Evolutionary conservation across 2,113 vertebrate species (phyloP), one percentile per base, ranked within the genome.

Genomic region (Serilophus lunatus): DNA sequence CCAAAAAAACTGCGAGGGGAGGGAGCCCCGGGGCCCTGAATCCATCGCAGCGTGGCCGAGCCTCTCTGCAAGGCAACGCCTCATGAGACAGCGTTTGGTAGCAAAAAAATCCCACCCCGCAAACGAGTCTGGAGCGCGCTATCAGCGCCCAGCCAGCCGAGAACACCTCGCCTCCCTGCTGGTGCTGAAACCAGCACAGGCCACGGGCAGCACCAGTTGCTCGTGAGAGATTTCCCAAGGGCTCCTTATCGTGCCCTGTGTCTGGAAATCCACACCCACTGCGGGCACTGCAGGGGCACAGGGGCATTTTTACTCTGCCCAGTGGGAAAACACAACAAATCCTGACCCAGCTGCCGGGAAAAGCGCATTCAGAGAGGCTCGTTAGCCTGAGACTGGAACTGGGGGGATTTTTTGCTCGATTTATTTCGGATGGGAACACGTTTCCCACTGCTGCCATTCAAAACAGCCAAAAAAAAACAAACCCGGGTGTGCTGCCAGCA

Each of bases 401-500:
- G 19, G 7, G 56, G 64, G 13, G 4, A 5, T 9, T 18, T 60
- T n/a, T 22, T 19, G 14, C 38, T 59, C 6, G 1, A 5, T 89
- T 84, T 71, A 1, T 59, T 75, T 35, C 29, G 50, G 68, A 44
- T 31, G 15, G 23, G 54, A 54, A 4, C 38, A 6, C 23, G 0
- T 60, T 63, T 84, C 44, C 29, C 35, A 44, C 33, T 29, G 33
- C 1, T 0, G 2, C 8, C 44, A 8, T 28, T 51, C 24, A 9
- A 33, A 82, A 33, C 2, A 40, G 17, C 18, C 29, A 5, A 7
- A 4, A 11, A 20, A n/a, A n/a, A n/a, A n/a, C n/a, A n/a, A 5
- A 1, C 2, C 19, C 25, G 3, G 12, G 18, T 0, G 11, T 0
- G 35, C 13, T 13, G 31, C 7, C n/a, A 17, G 54, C 0, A 2